Percentiles rank a stretch among this genome's conserved stretches.
phyloP scores from a whole-genome alignment of 2,113 vertebrate genomes.

The Pontoporia blainvillei region DNA sequence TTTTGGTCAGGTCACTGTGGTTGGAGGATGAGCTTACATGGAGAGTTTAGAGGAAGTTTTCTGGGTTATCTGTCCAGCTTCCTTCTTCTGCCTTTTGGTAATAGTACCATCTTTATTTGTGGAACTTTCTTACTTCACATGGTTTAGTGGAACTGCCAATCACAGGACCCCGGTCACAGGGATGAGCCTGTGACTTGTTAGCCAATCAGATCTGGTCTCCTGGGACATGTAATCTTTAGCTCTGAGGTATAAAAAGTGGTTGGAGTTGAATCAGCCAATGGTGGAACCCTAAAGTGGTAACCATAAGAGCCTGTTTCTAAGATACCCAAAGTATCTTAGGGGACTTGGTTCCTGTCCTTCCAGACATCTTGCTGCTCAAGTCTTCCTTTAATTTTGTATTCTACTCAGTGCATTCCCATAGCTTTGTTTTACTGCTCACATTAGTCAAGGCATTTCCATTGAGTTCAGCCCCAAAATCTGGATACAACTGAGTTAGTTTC shows the following conservation, averaged over 20 bases:
- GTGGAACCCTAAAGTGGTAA: neutral
- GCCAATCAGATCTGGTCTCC: neutral
- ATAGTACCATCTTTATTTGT: neutral
- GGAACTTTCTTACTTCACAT: neutral
- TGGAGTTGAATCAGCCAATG: neutral
- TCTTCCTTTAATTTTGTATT: neutral
- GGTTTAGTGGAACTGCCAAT: neutral
- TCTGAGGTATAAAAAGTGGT: neutral
- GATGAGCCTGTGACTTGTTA: neutral
- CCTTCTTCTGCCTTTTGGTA: neutral
- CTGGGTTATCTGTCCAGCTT: neutral
- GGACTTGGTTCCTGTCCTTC: neutral
- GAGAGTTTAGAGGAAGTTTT: neutral
- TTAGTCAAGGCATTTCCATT: neutral
- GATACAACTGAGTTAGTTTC: neutral
- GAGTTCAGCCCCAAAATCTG: neutral
- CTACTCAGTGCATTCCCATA: neutral
- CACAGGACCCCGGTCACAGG: neutral
- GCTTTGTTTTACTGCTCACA: neutral
- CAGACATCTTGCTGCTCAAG: neutral
- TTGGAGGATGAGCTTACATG: neutral
- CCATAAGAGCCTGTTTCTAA: neutral
- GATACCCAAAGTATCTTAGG: accelerated
- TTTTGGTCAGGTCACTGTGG: neutral
- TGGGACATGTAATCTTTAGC: neutral